Evolutionary conservation across 2,888 invertebrate genomes (phyloP), one percentile per base, ranked within the genome.

Genomic region (Rugalucina vietnamica): DNA sequence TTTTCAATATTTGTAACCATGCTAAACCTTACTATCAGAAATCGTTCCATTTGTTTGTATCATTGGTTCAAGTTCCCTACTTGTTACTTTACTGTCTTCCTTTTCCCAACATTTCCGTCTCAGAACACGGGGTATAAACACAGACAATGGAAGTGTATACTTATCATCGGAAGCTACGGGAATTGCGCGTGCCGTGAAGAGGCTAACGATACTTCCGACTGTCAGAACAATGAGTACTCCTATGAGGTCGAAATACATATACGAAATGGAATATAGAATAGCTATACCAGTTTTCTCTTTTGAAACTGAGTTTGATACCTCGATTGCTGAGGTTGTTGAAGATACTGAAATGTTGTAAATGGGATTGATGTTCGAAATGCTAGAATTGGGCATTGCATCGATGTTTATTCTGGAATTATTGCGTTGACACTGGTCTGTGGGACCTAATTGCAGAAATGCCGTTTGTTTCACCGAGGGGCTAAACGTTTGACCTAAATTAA

Each of bases 401-500:
- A 8, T 12, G 29, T 29, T 29, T 27, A 1, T 24, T n/a, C 8
- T 12, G 21, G 43, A 21, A 2, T 12, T 43, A 21, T 72, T 29
- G 1, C 8, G n/a, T 18, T 3, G 72, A n/a, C 72, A 72, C 27
- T 72, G 39, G 18, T 72, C 72, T 32, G 49, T 72, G 18, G 72
- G 82, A 21, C 82, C 82, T 21, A 75, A 43, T 10, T 75, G 79
- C 0, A 82, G 69, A 18, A 69, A 79, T 4, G 74, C 57, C 10
- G 79, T 34, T 77, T 78, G 57, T n/a, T 34, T 39, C 27, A 70
- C 24, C 5, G 57, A 27, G 18, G 73, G 34, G 3, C 70, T 75
- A 60, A 82, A 82, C 27, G 74, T 78, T 34, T 79, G 79, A 29
- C 82, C 82, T 24, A 78, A 70, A 32, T 49, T 34, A 29, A 72